Evolutionary conservation across 2,113 vertebrate genomes (phyloP).

Genomic region (Siniperca chuatsi): DNA sequence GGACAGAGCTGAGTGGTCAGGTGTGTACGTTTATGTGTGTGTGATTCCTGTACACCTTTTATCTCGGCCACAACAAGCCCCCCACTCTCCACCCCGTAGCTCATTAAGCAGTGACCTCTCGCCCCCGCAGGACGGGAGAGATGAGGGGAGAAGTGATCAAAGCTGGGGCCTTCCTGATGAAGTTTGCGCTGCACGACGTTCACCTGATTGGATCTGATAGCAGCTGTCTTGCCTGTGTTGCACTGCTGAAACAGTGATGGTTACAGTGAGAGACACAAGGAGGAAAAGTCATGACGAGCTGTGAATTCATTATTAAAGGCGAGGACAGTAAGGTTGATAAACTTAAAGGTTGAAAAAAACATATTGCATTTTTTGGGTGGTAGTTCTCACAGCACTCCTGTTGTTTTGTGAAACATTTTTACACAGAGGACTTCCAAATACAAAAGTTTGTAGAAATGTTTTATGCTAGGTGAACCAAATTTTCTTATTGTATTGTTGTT

Average conservation of each 20-base stretch:
- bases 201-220: slow-evolving; percentile 62
- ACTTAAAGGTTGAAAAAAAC: not conserved
- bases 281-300: not conserved
- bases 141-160: slow-evolving; percentile 75
- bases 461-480: not conserved
- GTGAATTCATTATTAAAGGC: not conserved
- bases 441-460: not conserved
- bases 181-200: slow-evolving; percentile 47
- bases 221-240: slow-evolving; percentile 20
- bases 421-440: not conserved
- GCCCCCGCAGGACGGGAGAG: slow-evolving; percentile 67
- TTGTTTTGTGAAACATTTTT: not conserved
- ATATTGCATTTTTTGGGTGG: too few relatives aligned
- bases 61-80: slow-evolving; percentile 53
- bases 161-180: slow-evolving; percentile 67
- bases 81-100: slow-evolving; percentile 50
- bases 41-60: slow-evolving; percentile 65
- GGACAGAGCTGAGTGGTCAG: slow-evolving; percentile 28
- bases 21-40: slow-evolving; percentile 39
- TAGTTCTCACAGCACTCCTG: not conserved
- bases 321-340: not conserved
- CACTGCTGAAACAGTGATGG: slow-evolving; percentile 13
- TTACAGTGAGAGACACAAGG: slow-evolving; percentile 9
- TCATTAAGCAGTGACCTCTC: slow-evolving; percentile 79
- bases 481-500: not conserved